Percentiles rank a stretch among this genome's conserved stretches.
Evolutionary conservation across 2,888 invertebrate species (phyloP).

Genomic region (Lobophora halterata): DNA sequence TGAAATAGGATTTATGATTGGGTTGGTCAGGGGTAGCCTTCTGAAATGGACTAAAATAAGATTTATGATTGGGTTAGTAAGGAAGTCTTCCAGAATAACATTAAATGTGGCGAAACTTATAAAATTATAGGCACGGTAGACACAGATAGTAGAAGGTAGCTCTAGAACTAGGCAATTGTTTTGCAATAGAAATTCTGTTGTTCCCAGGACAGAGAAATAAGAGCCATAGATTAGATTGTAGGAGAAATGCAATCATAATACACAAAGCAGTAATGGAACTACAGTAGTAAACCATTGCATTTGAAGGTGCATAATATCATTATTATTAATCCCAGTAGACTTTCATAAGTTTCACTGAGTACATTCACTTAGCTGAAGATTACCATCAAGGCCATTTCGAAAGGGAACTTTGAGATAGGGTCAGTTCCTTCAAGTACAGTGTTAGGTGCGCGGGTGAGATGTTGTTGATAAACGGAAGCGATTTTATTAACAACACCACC

Average conservation of each 20-base stretch:
- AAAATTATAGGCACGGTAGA: too few relatives aligned
- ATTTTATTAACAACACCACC: too few relatives aligned
- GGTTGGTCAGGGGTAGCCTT: too few relatives aligned
- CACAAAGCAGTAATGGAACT: slow-evolving; percentile 12
- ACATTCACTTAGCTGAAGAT: slow-evolving; percentile 68
- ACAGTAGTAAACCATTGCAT: slow-evolving; percentile 23
- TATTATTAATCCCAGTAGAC: slow-evolving; percentile 38
- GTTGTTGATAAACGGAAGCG: slow-evolving; percentile 27
- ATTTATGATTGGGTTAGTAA: too few relatives aligned
- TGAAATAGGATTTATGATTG: too few relatives aligned
- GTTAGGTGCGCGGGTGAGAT: slow-evolving; percentile 10
- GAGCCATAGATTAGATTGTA: neutral
- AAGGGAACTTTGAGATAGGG: slow-evolving; percentile 63
- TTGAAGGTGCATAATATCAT: slow-evolving; percentile 43
- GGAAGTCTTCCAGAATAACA: too few relatives aligned
- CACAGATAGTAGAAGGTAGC: too few relatives aligned
- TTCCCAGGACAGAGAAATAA: too few relatives aligned
- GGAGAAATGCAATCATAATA: slow-evolving; percentile 11
- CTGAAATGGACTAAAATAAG: too few relatives aligned
- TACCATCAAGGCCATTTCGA: slow-evolving; percentile 65
- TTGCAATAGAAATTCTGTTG: too few relatives aligned
- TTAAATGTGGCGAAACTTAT: too few relatives aligned
- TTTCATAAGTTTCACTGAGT: slow-evolving; percentile 64
- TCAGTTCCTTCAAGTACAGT: slow-evolving; percentile 53
- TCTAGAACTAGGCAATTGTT: too few relatives aligned